Evolutionary conservation across 2,113 vertebrate species (phyloP).

Genomic region (Melanocharis versteri): DNA sequence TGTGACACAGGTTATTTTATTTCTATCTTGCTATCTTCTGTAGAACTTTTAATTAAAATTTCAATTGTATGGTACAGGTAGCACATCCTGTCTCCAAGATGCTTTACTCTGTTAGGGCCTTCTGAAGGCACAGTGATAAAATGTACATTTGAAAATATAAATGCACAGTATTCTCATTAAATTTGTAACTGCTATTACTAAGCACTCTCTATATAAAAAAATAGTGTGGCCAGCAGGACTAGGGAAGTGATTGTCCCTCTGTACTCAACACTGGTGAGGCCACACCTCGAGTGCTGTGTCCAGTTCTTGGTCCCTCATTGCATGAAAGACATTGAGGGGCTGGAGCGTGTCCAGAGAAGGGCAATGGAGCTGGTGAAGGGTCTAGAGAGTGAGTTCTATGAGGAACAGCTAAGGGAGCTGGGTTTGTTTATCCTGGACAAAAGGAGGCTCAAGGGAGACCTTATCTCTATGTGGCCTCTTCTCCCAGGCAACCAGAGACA

Average conservation of each 20-base stretch:
- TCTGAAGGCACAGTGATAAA: background rate
- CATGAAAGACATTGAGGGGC: background rate
- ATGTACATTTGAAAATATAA: background rate
- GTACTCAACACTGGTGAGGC: background rate
- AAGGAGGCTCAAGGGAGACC: background rate
- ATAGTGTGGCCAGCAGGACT: background rate
- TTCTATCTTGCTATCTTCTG: background rate
- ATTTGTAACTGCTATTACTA: background rate
- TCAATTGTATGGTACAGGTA: background rate
- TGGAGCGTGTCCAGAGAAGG: background rate
- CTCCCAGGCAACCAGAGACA: background rate
- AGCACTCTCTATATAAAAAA: background rate
- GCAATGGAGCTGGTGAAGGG: background rate
- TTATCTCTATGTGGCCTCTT: background rate
- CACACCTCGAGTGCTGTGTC: background rate
- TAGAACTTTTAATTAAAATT: background rate
- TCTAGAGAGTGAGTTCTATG: background rate
- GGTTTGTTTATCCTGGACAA: background rate
- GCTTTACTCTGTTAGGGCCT: background rate
- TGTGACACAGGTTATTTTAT: background rate
- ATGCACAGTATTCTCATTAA: background rate
- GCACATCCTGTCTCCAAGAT: background rate
- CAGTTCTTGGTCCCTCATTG: background rate
- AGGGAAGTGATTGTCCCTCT: background rate
- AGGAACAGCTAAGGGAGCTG: background rate